Percentiles rank a stretch among this genome's conserved stretches.
phyloP scores from a whole-genome alignment of 2,888 invertebrate species.

The Tetranychus piercei region DNA sequence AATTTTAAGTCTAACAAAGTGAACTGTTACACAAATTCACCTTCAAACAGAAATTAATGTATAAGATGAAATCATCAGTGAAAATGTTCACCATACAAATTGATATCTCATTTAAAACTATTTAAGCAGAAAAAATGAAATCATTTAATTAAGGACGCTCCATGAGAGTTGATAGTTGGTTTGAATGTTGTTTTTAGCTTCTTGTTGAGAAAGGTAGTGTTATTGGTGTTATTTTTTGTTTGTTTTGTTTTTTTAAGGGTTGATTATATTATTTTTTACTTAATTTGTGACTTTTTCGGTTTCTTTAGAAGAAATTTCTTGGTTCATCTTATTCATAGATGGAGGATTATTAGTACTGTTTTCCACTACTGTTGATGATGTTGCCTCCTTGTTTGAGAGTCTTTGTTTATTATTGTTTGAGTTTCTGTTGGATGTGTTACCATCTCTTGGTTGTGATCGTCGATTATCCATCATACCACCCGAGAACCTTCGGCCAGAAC shows the following conservation, averaged over 20 bases:
- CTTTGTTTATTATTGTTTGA: not conserved
- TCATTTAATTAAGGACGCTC: slow-evolving; percentile 1
- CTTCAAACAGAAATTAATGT: no score
- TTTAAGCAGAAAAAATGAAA: not conserved
- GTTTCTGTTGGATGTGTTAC: not conserved
- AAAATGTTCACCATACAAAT: not conserved
- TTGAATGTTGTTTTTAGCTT: not conserved
- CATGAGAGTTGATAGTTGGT: not conserved
- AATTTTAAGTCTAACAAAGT: no score
- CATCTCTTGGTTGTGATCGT: slow-evolving; percentile 4
- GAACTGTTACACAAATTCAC: no score
- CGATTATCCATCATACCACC: slow-evolving; percentile 3
- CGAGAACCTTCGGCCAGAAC: slow-evolving; percentile 6
- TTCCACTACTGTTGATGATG: not conserved
- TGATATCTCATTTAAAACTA: not conserved
- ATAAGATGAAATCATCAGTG: no score
- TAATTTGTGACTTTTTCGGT: not conserved
- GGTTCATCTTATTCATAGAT: not conserved
- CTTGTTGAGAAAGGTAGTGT: not conserved
- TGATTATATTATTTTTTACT: not conserved
- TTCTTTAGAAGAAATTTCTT: slow-evolving; percentile 1
- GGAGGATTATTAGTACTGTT: not conserved
- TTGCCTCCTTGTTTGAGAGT: slow-evolving; percentile 4
- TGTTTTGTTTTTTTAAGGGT: not conserved
- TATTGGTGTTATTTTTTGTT: slow-evolving; percentile 1